Base-by-base conservation (phyloP, 2,113 vertebrate genomes). In the Fukomys damarensis region DNA sequence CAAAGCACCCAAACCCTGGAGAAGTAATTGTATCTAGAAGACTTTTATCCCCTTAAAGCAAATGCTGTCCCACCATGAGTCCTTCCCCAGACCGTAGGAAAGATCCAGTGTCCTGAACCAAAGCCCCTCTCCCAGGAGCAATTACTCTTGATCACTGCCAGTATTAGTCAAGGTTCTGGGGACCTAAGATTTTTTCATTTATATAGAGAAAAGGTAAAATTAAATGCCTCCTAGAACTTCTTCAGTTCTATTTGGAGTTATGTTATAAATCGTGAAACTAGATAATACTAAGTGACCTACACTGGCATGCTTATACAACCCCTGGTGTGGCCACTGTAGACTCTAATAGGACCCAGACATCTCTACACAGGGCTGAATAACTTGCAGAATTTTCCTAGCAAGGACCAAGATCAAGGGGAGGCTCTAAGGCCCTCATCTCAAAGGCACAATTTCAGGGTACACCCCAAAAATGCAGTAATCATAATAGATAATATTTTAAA, bases 121-220 rank as follows among this genome's bases (percentile, higher is more conserved):
- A 54, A 49, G 5, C 16, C 16, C 12, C 26, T 80, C 22, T 92
- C 22, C 68, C 28, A 58, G 22, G 22, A 85, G 41, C 7, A 63
- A 26, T 77, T 68, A 63, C 56, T 83, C 83, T 86, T 80, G 19
- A 72, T 92, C 46, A 52, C 0, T 70, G 20, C 16, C 3, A 5
- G 16, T 86, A n/a, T 79, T 82, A 79, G 20, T 95, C 41, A 93
- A 96, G 85, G 32, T 6, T 90, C 58, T 49, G 26, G 52, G 19
- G 9, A 32, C 65, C 38, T 66, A 65, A n/a, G 5, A 66, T 61
- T 87, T 84, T 84, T 82, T 81, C 63, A 89, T 56, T 92, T 92
- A 16, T 77, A 74, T 86, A 54, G 14, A 3, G 13, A 83, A 30
- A 2, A 6, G 3, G 14, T 54, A 95, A 81, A 63, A 77, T 52